Percentiles rank a stretch among this genome's conserved stretches.
Evolutionary conservation across 1,140 invertebrate species (phyloP).

Genomic region (Phymorhynchus buccinoides): DNA sequence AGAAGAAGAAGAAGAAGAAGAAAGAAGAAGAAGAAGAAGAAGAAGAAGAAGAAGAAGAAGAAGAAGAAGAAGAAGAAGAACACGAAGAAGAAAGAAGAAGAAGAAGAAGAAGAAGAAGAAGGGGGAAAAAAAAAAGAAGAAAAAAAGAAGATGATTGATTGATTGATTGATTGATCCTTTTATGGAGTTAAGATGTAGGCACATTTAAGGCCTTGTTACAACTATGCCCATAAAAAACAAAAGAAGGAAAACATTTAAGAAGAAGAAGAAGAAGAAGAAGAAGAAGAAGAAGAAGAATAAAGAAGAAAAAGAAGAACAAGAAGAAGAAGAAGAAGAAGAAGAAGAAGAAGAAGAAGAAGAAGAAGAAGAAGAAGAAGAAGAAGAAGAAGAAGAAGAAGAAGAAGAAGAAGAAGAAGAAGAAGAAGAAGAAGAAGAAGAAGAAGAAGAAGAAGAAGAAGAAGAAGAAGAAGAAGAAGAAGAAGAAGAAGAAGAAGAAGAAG

Average conservation of each 20-base stretch:
- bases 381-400: not conserved
- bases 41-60: not conserved
- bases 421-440: too few relatives aligned
- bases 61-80: not conserved
- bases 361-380: not conserved
- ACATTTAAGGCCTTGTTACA: not conserved
- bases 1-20: not conserved
- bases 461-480: too few relatives aligned
- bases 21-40: slow-evolving; percentile 6
- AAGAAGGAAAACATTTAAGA: not conserved
- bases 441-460: too few relatives aligned
- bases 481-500: too few relatives aligned
- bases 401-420: not conserved
- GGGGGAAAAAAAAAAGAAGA: not conserved
- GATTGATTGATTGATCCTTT: too few relatives aligned
- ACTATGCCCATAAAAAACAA: not conserved
- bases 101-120: slow-evolving; percentile 8
- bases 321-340: not conserved
- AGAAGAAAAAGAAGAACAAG: not conserved
- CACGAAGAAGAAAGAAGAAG: not conserved
- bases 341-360: not conserved
- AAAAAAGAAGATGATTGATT: not conserved
- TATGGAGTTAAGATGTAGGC: too few relatives aligned
- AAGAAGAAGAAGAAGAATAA: not conserved
- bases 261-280: slow-evolving; percentile 3